These are phyloP conservation scores for Callospermophilus lateralis DNA, from an alignment of 2,113 vertebrate genomes.

Conservation along the genomic window DNA sequence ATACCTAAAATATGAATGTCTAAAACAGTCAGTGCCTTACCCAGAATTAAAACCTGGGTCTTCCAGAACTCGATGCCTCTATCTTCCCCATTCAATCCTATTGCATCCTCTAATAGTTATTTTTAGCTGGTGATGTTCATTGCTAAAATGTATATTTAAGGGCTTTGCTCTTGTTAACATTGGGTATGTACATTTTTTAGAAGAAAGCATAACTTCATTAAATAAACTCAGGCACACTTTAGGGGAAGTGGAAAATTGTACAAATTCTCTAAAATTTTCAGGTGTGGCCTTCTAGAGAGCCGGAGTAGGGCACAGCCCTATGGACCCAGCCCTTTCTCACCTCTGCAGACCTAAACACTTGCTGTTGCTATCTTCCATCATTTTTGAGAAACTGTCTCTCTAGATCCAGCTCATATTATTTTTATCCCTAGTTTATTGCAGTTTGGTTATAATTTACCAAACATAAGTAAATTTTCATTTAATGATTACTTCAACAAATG, in stretches of 20 bases:
- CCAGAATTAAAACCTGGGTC: background rate
- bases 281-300: background rate
- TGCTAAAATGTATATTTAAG: background rate
- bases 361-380: background rate
- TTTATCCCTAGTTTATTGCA: background rate
- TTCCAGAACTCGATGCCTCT: background rate
- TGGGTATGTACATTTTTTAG: background rate
- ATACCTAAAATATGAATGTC: background rate
- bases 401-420: background rate
- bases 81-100: background rate
- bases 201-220: background rate
- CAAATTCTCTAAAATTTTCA: background rate
- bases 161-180: background rate
- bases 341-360: background rate
- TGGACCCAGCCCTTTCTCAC: background rate
- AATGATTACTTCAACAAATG: background rate
- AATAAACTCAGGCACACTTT: background rate
- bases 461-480: background rate
- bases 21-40: background rate
- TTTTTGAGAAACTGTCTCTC: background rate
- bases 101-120: background rate
- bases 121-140: background rate
- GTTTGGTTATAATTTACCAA: background rate
- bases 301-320: rapidly evolving
- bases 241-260: background rate